These are phyloP conservation scores for Phylloscopus trochilus DNA, from an alignment of 2,113 vertebrate genomes.

Conservation along the genomic window DNA sequence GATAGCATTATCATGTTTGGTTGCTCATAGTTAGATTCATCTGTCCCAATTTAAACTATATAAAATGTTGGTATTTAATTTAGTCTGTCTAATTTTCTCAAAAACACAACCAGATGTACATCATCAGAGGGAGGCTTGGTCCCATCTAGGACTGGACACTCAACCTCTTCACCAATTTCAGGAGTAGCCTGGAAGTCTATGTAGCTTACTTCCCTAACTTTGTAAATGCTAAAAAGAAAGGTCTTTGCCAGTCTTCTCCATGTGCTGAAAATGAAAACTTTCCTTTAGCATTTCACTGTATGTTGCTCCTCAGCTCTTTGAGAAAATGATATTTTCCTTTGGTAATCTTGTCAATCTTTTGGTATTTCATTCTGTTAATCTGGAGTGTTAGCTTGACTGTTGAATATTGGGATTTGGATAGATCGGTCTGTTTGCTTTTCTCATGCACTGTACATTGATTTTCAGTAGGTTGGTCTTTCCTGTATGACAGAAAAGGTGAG, in stretches of 20 bases:
- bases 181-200: background rate
- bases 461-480: background rate
- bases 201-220: background rate
- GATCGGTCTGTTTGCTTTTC: background rate
- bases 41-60: background rate
- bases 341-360: background rate
- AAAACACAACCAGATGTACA: background rate
- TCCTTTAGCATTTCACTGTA: background rate
- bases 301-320: background rate
- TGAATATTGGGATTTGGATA: background rate
- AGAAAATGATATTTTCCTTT: background rate
- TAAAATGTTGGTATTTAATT: background rate
- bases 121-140: background rate
- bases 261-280: background rate
- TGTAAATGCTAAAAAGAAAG: background rate
- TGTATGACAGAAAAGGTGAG: background rate
- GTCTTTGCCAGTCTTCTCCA: background rate
- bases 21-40: background rate
- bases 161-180: background rate
- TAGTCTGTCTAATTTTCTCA: background rate
- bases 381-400: background rate
- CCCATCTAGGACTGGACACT: background rate
- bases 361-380: background rate
- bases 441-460: background rate
- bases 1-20: background rate